A percentile compares a stretch with the other conserved stretches of the same genome.
Conservation (phyloP, 2,888 invertebrate species). For the Cheilosia vulpina region DNA sequence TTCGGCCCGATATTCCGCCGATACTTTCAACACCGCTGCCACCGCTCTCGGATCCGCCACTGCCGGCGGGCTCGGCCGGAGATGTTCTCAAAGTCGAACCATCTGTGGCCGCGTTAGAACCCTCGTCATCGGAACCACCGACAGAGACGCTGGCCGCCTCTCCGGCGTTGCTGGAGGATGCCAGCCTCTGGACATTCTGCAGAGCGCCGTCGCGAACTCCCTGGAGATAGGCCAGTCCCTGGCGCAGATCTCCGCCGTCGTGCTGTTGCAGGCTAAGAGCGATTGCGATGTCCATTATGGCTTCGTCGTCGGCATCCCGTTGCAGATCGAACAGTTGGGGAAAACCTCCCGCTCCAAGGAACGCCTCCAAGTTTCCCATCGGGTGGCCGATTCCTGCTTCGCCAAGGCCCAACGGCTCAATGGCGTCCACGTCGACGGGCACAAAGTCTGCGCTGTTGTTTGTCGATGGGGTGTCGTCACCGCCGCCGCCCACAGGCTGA, state of each 20-base stretch:
- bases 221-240: conserved; percentile 82
- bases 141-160: conserved; percentile 85
- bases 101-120: conserved; percentile 97
- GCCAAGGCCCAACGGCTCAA: conserved; percentile 78
- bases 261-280: conserved; percentile 96
- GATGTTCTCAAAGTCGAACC: conserved; percentile 95
- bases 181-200: conserved; percentile 83
- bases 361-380: conserved; percentile 84
- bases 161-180: conserved; percentile 54
- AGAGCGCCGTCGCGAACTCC: conserved; percentile 81
- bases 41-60: conserved; percentile 93
- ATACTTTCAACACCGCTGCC: conserved; percentile 96
- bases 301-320: conserved; percentile 98
- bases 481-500: conserved; percentile 77
- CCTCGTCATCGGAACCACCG: conserved; percentile 94
- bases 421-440: conserved; percentile 77
- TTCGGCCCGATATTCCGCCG: conserved; percentile 96
- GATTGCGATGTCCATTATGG: conserved; percentile 98
- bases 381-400: conserved; percentile 78
- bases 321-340: conserved; percentile 94
- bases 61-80: conserved; percentile 90
- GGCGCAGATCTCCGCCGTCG: conserved; percentile 86
- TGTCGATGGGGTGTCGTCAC: conserved; percentile 68
- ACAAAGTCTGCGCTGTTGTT: conserved; percentile 76
- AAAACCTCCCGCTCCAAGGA: conserved; percentile 86